These are phyloP conservation scores for Hippopotamyrus pictus DNA, from an alignment of 2,797 vertebrate species.

Conservation along the genomic window DNA sequence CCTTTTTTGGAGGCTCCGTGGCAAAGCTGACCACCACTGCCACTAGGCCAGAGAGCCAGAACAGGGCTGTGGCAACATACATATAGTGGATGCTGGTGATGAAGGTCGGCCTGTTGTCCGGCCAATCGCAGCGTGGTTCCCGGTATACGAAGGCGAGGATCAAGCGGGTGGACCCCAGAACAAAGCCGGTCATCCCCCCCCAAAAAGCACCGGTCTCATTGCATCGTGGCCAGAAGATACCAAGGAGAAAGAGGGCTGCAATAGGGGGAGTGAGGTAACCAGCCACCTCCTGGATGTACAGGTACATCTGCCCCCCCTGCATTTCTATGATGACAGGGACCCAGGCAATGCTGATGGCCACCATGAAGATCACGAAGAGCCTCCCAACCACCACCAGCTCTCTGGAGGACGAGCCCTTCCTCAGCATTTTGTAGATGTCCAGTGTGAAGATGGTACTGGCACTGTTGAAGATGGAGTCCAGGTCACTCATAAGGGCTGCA, in stretches of 20 bases:
- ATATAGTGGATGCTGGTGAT: conserved; percentile 87
- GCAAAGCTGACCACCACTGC: conserved; percentile 82
- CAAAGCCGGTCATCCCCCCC: conserved; percentile 84
- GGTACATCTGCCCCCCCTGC: conserved; percentile 97
- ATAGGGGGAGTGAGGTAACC: conserved; percentile 94
- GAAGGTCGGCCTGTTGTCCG: conserved; percentile 79
- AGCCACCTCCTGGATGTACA: conserved; percentile 97
- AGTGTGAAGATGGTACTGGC: conserved; percentile 97
- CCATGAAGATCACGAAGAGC: conserved; percentile 90
- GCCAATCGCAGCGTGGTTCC: conserved; percentile 81
- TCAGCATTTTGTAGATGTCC: conserved; percentile 84
- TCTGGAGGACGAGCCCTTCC: conserved; percentile 70
- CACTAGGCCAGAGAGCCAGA: conserved; percentile 86
- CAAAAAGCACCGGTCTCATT: conserved; percentile 94
- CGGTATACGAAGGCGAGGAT: conserved; percentile 85
- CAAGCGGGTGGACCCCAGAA: conserved; percentile 73
- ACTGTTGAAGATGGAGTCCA: conserved; percentile 98
- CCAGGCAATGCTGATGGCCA: conserved; percentile 92
- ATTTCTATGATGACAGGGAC: conserved; percentile 96
- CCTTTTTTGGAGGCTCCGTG: conserved; percentile 74
- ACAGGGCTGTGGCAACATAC: conserved; percentile 86
- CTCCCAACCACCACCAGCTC: conserved; percentile 88
- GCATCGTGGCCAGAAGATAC: conserved; percentile 92
- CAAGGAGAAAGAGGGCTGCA: conserved; percentile 89
- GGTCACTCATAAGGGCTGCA: conserved; percentile 95